phyloP scores from a whole-genome alignment of 37 sponge, comb jelly and placozoan genomes.

The Aphrocallistes beatrix region DNA sequence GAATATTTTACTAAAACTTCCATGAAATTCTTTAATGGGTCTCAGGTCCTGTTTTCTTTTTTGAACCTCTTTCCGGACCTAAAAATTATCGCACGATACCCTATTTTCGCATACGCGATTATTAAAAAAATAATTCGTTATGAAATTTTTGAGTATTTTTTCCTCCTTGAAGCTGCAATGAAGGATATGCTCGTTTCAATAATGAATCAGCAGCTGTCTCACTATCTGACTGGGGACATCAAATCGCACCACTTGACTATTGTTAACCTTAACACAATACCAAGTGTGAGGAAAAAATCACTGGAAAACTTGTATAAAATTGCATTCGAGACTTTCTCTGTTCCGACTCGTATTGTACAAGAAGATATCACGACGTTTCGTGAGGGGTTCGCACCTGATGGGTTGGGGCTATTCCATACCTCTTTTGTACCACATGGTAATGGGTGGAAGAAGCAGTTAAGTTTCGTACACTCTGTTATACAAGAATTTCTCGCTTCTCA shows the following conservation, averaged over 20 bases:
- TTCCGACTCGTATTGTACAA: not conserved
- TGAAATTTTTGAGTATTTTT: not conserved
- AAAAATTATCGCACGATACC: not conserved
- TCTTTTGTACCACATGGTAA: not conserved
- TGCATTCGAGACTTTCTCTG: not conserved
- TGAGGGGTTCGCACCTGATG: not conserved
- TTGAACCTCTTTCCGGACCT: not conserved
- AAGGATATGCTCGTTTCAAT: not conserved
- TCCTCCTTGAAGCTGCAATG: not conserved
- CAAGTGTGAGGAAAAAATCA: not conserved
- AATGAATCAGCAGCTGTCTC: not conserved
- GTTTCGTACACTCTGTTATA: not conserved
- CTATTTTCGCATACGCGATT: not conserved
- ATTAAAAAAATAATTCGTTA: not conserved
- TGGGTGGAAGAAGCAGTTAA: not conserved
- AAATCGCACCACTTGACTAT: not conserved
- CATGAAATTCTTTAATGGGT: not conserved
- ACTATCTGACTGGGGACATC: not conserved
- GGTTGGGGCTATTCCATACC: not conserved
- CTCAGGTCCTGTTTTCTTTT: not conserved
- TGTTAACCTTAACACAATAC: not conserved
- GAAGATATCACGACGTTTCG: not conserved
- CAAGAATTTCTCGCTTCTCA: not conserved
- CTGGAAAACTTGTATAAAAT: not conserved
- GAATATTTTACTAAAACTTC: slow-evolving; percentile 5